These are phyloP conservation scores for Anomalospiza imberbis DNA, from an alignment of 2,797 vertebrate species.

Conservation along the genomic window DNA sequence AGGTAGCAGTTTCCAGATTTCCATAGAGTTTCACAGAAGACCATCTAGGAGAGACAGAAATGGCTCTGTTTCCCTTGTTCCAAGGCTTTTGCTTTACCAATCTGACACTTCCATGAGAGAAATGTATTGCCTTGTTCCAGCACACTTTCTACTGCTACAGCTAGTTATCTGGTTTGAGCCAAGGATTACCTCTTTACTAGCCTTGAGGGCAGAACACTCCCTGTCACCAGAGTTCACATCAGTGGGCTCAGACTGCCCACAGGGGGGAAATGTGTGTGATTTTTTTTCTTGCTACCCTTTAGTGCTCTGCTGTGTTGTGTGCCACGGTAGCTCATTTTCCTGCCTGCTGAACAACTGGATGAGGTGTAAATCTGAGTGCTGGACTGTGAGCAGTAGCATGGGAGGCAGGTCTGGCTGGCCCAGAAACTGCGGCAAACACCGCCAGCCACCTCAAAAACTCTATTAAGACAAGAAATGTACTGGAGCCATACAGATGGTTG, in stretches of 20 bases:
- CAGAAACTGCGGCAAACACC: background rate
- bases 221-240: background rate
- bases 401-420: background rate
- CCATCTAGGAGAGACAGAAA: background rate
- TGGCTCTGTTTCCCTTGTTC: background rate
- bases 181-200: background rate
- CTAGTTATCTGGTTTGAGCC: background rate
- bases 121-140: background rate
- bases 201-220: background rate
- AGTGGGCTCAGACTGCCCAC: background rate
- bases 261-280: background rate
- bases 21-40: background rate
- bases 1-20: background rate
- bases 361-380: background rate
- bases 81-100: background rate
- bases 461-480: background rate
- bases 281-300: background rate
- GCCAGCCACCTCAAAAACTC: background rate
- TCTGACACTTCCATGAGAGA: background rate
- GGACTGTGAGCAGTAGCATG: background rate
- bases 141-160: background rate
- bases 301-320: background rate
- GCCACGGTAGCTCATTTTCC: background rate
- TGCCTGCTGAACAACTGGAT: background rate
- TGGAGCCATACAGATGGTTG: background rate